Conservation (phyloP, 2,113 vertebrate genomes). For the Columbina picui region DNA sequence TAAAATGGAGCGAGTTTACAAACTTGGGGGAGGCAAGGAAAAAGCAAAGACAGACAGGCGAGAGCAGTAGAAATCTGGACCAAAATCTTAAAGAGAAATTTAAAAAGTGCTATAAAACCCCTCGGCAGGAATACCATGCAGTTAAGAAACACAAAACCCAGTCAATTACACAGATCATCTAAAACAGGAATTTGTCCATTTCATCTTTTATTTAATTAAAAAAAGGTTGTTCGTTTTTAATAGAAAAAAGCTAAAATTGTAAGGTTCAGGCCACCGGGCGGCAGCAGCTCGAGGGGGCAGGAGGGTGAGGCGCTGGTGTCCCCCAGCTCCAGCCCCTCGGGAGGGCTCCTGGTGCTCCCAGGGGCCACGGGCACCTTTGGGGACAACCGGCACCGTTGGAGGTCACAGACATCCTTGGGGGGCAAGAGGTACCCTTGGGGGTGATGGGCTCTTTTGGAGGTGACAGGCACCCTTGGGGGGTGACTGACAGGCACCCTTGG, state of each 20-base stretch:
- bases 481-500: neutral
- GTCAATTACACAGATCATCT: conserved; percentile 59
- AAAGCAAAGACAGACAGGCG: conserved; percentile 65
- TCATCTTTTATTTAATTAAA: conserved; percentile 47
- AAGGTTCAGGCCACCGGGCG: conserved; percentile 35
- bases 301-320: neutral
- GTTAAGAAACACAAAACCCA: conserved; percentile 71
- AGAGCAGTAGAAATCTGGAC: conserved; percentile 70
- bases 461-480: neutral
- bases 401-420: neutral
- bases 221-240: conserved; percentile 61
- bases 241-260: conserved; percentile 69
- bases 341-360: neutral
- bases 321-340: neutral
- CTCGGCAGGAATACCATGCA: conserved; percentile 68
- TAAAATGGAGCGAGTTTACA: conserved; percentile 70
- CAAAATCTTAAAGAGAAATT: conserved; percentile 71
- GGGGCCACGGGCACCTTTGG: neutral
- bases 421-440: neutral
- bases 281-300: conserved; percentile 56
- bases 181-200: conserved; percentile 51
- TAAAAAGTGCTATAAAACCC: conserved; percentile 74
- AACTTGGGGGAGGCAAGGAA: conserved; percentile 42
- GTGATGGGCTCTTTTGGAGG: neutral
- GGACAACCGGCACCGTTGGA: neutral